Evolutionary conservation across 2,888 invertebrate genomes (phyloP).

Genomic region (Colletes collaris): DNA sequence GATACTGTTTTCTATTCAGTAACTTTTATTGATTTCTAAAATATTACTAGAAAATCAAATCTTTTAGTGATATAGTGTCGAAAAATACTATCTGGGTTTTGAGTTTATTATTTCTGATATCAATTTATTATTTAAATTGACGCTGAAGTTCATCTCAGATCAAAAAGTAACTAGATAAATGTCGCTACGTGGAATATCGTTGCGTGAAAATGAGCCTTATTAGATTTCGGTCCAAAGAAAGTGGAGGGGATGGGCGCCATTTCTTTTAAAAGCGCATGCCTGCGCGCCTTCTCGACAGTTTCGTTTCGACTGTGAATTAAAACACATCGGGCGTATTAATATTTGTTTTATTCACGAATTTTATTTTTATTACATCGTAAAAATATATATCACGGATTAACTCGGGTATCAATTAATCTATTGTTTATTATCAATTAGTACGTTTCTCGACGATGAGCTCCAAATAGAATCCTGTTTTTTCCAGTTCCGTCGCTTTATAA

Average conservation of each 20-base stretch:
- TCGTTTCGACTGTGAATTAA: conserved; percentile 55
- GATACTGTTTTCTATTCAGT: no score
- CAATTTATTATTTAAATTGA: no score
- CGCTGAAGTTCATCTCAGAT: no score
- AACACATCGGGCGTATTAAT: conserved; percentile 34
- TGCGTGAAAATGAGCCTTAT: no score
- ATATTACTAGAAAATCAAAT: no score
- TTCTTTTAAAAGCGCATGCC: conserved; percentile 72
- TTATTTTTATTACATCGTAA: background rate
- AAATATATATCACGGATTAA: conserved; percentile 1
- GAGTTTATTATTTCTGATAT: no score
- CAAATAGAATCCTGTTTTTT: background rate
- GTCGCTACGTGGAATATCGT: no score
- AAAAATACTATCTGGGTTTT: no score
- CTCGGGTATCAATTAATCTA: no score
- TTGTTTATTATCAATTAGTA: background rate
- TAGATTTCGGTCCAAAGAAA: conserved; percentile 14
- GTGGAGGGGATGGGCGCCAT: conserved; percentile 41
- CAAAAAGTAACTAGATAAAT: no score
- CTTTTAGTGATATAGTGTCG: no score
- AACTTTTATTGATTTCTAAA: no score
- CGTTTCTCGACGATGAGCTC: background rate
- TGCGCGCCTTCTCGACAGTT: conserved; percentile 50
- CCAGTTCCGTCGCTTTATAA: conserved; percentile 28
- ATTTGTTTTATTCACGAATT: background rate